phyloP scores from a whole-genome alignment of 2,113 vertebrate species.

The Anoplopoma fimbria region DNA sequence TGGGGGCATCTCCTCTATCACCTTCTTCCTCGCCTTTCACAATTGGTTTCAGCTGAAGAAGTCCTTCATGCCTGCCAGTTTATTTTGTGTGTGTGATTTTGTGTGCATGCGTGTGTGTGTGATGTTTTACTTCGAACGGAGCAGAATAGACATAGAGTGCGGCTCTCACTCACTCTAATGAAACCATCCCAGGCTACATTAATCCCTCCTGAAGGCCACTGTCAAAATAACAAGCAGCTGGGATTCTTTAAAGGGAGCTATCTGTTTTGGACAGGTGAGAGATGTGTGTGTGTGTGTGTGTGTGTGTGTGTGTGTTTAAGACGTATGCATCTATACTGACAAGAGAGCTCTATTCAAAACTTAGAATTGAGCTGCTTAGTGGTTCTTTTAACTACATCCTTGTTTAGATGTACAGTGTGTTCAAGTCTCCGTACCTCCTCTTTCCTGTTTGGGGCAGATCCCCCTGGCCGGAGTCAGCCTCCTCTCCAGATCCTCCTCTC shows the following conservation, averaged over 20 bases:
- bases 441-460: constrained; percentile 98
- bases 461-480: constrained; percentile 96
- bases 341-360: constrained; percentile 20
- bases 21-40: constrained; percentile 69
- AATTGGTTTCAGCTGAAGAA: constrained; percentile 84
- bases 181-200: constrained; percentile 79
- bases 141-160: constrained; percentile 59
- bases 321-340: constrained; percentile 6
- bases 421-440: constrained; percentile 78
- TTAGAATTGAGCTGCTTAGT: constrained; percentile 16
- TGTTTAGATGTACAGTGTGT: background rate
- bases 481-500: constrained; percentile 87
- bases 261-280: constrained; percentile 75
- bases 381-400: constrained; percentile 4
- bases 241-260: constrained; percentile 76
- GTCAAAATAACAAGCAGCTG: constrained; percentile 79
- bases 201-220: constrained; percentile 81
- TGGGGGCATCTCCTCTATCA: constrained; percentile 76
- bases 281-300: constrained; percentile 24
- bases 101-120: constrained; percentile 34
- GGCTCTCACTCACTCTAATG: constrained; percentile 74
- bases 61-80: constrained; percentile 72
- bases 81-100: constrained; percentile 32
- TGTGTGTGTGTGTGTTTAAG: constrained; percentile 30
- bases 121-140: constrained; percentile 72